A percentile compares a stretch with the other conserved stretches of the same genome.
Evolutionary conservation across 1,140 invertebrate genomes (phyloP).

Genomic region (Cotesia glomerata): DNA sequence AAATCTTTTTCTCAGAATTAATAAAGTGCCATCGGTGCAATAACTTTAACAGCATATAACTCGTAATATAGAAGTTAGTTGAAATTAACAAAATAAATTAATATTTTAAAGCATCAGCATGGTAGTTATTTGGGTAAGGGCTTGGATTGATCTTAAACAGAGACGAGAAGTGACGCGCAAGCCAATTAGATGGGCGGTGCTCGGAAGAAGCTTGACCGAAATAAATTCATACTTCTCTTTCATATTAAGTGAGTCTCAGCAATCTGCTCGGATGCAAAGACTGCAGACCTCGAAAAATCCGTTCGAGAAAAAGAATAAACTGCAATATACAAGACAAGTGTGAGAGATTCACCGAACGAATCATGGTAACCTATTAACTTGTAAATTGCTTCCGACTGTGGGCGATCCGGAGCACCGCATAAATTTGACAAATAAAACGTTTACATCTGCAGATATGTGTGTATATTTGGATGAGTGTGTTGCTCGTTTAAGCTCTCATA

Average conservation of each 20-base stretch:
- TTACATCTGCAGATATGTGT: not conserved
- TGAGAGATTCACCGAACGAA: conserved; percentile 44
- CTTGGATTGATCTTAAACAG: conserved; percentile 20
- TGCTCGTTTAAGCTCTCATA: too few species aligned
- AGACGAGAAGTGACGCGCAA: conserved; percentile 39
- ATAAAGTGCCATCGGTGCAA: too few species aligned
- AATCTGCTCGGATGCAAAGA: not conserved
- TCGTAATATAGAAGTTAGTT: too few species aligned
- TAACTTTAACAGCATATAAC: too few species aligned
- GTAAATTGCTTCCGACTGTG: conserved; percentile 61
- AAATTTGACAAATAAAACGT: conserved; percentile 42
- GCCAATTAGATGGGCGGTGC: conserved; percentile 56
- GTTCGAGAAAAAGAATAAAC: conserved; percentile 2
- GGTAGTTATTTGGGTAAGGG: not conserved
- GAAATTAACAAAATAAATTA: too few species aligned
- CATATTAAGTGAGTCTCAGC: not conserved
- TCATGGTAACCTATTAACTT: conserved; percentile 59
- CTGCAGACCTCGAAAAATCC: not conserved
- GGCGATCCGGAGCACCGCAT: conserved; percentile 39
- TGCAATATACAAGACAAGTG: conserved; percentile 9
- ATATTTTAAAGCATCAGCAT: too few species aligned
- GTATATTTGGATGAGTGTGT: not conserved
- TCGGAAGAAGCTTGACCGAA: conserved; percentile 9
- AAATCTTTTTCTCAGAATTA: too few species aligned
- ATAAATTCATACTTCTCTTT: conserved; percentile 25